Base-by-base conservation (phyloP, 2,113 vertebrate genomes). In the Misgurnus anguillicaudatus region DNA sequence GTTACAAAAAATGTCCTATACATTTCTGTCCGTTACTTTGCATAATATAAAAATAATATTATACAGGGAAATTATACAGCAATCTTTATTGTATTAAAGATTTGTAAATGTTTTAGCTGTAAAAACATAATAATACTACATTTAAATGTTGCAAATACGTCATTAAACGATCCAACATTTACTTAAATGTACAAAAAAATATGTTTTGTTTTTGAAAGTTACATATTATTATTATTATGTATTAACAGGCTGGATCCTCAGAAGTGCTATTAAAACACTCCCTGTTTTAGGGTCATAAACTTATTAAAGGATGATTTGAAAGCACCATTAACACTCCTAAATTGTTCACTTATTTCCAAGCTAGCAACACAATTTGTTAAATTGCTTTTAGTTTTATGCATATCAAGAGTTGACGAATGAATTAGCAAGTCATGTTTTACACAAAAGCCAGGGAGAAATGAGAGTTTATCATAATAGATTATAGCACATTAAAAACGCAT, bases 261-360 rank as follows among this genome's bases (percentile, higher is more conserved):
- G 31, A 67, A 72, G 66, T 64, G n/a, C 78, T 51, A 9, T 80
- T 84, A 77, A 80, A 84, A 67, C 38, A n/a, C 64, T 53, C 63
- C 55, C 72, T 63, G 60, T 71, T 67, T 77, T 77, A 77, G 73
- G 67, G 62, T 14, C 51, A 14, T 66, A 45, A 45, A 69, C 75
- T 68, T 73, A 63, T 42, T 57, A 42, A 31, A 19, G 41, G 72
- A 48, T 14, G 57, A 73, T 62, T 58, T 55, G 36, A 39, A 77
- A 60, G 21, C 42, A 19, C 47, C 64, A 70, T 45, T 74, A 64
- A 41, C 41, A 36, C 39, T 47, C 70, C 16, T 70, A 67, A 82
- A 79, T 64, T 79, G 67, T 73, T 73, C 67, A 82, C 48, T 10
- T 63, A n/a, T 78, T 78, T 61, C 48, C 53, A 79, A 75, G 48